Evolutionary conservation across 1,140 invertebrate genomes (phyloP).

Genomic region (Calycopis cecrops): DNA sequence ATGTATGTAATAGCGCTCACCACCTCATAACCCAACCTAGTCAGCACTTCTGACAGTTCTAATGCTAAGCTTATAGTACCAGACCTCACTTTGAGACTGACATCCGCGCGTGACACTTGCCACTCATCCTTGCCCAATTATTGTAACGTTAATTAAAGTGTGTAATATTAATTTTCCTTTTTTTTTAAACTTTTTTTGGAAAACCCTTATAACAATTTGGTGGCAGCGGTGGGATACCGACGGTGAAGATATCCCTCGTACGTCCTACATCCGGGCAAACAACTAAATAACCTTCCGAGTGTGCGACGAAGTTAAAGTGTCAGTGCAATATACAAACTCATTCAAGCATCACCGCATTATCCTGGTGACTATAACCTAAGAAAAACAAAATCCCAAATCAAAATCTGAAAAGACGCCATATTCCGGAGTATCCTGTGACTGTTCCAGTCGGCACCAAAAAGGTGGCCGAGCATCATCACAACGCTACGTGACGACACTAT

Average conservation of each 20-base stretch:
- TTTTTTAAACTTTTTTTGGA: slow-evolving; percentile 4
- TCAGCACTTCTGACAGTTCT: neutral
- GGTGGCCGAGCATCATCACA: neutral
- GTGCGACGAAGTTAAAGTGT: too few species aligned
- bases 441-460: neutral
- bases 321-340: too few species aligned
- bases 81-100: neutral
- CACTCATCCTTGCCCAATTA: neutral
- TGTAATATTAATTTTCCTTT: slow-evolving; percentile 6
- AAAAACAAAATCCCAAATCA: too few species aligned
- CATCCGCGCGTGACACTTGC: slow-evolving; percentile 11
- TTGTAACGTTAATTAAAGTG: slow-evolving; percentile 5
- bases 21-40: neutral
- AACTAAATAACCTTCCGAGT: too few species aligned
- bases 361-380: too few species aligned
- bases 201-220: slow-evolving; percentile 5
- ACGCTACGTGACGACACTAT: neutral
- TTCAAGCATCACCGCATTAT: too few species aligned
- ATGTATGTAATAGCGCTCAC: too few species aligned
- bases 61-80: neutral
- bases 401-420: too few species aligned
- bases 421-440: neutral
- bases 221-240: neutral
- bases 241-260: too few species aligned
- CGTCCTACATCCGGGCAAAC: too few species aligned